Evolutionary conservation across 2,113 vertebrate genomes (phyloP), one percentile per base, ranked within the genome.

Genomic region (Noctilio leporinus): DNA sequence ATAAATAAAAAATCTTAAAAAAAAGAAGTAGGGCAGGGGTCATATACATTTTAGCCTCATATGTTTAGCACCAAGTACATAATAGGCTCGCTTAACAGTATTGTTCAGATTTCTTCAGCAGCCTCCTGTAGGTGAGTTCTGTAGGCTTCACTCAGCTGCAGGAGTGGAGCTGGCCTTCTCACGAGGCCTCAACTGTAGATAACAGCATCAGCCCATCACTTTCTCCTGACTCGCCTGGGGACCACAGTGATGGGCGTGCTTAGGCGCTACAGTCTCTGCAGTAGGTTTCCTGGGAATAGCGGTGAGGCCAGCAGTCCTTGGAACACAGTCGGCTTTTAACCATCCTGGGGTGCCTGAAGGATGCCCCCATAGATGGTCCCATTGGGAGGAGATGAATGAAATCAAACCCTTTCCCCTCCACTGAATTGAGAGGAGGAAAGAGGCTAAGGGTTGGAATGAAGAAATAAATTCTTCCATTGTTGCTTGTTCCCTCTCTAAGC

Each of bases 261-360:
- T 47, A 43, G 24, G 35, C 4, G 5, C 38, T 90, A 55, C 51
- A 38, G 28, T 75, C 64, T 93, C 64, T 93, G 53, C 12, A 33
- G 77, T 57, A 95, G 43, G 67, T 92, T 89, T 96, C 87, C 72
- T 92, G 89, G 92, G 73, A 90, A 72, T 85, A 87, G 53, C 67
- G 4, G 0, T 51, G 91, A 95, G 49, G 53, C 35, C 75, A 86
- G 95, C 30, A 76, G 62, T 92, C 89, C 77, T 95, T 53, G 69
- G 28, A 89, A 67, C 57, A 86, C 77, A 69, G 26, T 6, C 70
- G 89, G 57, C 65, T 91, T 92, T 94, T 87, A 35, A 45, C 40
- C 84, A 76, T 75, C 76, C 55, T 38, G 49, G 43, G 92, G 88
- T 20, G 72, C 40, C 93, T 78, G 62, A 67, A 96, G 33, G 76